Percentiles rank a stretch among this genome's conserved stretches.
Conservation (phyloP, 2,888 invertebrate species). For the Tiphia femorata region DNA sequence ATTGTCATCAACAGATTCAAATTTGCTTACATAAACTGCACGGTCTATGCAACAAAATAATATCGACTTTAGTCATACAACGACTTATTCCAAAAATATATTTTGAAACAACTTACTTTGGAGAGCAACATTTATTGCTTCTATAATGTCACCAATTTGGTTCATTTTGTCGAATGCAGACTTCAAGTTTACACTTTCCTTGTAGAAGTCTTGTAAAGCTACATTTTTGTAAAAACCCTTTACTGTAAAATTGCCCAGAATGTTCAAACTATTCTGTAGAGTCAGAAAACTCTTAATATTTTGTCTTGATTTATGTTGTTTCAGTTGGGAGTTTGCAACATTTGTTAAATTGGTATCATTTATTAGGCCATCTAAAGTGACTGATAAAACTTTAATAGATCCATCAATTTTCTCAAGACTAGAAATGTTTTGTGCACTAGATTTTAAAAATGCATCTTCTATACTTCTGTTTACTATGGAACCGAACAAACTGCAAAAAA, state of each 20-base stretch:
- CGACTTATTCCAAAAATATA: background rate
- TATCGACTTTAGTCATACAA: background rate
- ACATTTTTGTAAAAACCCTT: conserved; percentile 36
- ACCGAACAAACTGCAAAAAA: conserved; percentile 56
- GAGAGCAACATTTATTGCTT: conserved; percentile 39
- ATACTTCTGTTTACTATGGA: conserved; percentile 58
- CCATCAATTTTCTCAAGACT: conserved; percentile 62
- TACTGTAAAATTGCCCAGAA: conserved; percentile 50
- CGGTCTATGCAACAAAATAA: conserved; percentile 31
- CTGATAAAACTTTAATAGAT: conserved; percentile 29
- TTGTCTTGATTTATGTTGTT: conserved; percentile 38
- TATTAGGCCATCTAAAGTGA: conserved; percentile 43
- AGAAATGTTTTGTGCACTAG: conserved; percentile 63
- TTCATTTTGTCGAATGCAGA: conserved; percentile 9
- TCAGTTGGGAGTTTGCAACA: conserved; percentile 41
- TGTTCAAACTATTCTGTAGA: conserved; percentile 37
- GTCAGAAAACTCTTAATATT: conserved; percentile 39
- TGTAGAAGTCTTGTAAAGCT: conserved; percentile 27
- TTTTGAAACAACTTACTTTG: conserved; percentile 35
- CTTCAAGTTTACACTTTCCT: background rate
- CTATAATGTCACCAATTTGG: conserved; percentile 15
- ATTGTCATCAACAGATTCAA: conserved; percentile 35
- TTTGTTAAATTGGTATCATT: conserved; percentile 50
- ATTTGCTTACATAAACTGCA: conserved; percentile 42
- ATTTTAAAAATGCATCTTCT: conserved; percentile 63